phyloP scores from a whole-genome alignment of 2,113 vertebrate genomes.

The Uria aalge region DNA sequence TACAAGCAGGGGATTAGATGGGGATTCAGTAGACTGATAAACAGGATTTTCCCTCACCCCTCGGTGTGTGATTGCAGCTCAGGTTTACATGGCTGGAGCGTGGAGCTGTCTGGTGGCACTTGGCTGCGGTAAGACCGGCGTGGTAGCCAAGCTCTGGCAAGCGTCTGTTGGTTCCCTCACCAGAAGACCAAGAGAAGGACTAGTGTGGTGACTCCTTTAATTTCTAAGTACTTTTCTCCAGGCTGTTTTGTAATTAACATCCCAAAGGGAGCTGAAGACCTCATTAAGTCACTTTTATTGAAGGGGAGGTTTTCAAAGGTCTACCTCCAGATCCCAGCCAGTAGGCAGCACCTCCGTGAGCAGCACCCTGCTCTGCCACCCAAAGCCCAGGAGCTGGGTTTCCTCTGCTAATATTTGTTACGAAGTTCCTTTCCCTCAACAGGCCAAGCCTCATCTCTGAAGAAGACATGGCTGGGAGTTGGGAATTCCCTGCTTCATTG shows the following conservation, averaged over 20 bases:
- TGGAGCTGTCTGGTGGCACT: background rate
- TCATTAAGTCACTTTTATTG: conserved; percentile 34
- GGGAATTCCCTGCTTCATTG: background rate
- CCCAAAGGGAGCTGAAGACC: conserved; percentile 39
- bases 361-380: background rate
- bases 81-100: background rate
- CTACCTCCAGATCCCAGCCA: background rate
- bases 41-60: background rate
- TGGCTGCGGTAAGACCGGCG: background rate
- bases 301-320: conserved; percentile 21
- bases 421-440: background rate
- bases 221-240: conserved; percentile 7
- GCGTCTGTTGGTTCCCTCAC: background rate
- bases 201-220: background rate
- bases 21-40: background rate
- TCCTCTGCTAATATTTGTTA: background rate
- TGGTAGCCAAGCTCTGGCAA: background rate
- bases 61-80: background rate
- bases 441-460: background rate
- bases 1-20: background rate
- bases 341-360: background rate
- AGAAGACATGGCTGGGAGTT: background rate
- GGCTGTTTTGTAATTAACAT: conserved; percentile 47
- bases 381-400: background rate
- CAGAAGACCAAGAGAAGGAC: background rate